phyloP scores from a whole-genome alignment of 2,113 vertebrate species.

The Toxotes chatareus region DNA sequence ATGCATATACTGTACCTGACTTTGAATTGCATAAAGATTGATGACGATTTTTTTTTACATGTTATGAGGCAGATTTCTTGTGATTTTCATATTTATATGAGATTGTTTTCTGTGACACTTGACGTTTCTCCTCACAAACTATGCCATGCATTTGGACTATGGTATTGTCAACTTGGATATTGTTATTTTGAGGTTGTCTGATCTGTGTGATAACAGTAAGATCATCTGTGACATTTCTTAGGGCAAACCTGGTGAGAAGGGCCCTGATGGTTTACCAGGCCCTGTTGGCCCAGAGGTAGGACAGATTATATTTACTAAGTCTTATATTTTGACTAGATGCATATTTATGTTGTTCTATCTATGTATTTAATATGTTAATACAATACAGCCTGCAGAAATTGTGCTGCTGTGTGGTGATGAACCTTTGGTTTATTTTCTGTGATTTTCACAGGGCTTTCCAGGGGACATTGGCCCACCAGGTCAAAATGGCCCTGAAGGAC shows the following conservation, averaged over 20 bases:
- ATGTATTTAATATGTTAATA: neutral
- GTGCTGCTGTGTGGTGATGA: neutral
- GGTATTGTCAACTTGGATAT: neutral
- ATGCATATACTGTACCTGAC: neutral
- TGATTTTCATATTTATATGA: neutral
- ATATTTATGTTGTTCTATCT: neutral
- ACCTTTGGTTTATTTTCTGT: neutral
- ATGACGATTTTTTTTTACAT: too few relatives aligned
- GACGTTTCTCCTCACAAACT: neutral
- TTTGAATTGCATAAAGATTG: too few relatives aligned
- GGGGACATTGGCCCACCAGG: slow-evolving; percentile 96
- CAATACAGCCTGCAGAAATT: neutral
- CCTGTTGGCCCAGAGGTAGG: slow-evolving; percentile 92
- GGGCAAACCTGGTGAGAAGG: slow-evolving; percentile 92
- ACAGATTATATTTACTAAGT: neutral
- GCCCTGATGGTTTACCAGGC: slow-evolving; percentile 88
- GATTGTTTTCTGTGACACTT: neutral
- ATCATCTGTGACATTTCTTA: slow-evolving; percentile 66
- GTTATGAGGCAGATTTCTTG: too few relatives aligned
- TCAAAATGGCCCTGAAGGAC: slow-evolving; percentile 92
- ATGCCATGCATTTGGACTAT: neutral
- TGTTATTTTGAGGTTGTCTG: neutral
- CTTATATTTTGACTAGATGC: neutral
- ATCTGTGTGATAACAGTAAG: neutral
- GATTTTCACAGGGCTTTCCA: slow-evolving; percentile 89